Percentiles rank a stretch among this genome's conserved stretches.
phyloP scores from a whole-genome alignment of 2,797 vertebrate genomes.

The Myotis findleyi region DNA sequence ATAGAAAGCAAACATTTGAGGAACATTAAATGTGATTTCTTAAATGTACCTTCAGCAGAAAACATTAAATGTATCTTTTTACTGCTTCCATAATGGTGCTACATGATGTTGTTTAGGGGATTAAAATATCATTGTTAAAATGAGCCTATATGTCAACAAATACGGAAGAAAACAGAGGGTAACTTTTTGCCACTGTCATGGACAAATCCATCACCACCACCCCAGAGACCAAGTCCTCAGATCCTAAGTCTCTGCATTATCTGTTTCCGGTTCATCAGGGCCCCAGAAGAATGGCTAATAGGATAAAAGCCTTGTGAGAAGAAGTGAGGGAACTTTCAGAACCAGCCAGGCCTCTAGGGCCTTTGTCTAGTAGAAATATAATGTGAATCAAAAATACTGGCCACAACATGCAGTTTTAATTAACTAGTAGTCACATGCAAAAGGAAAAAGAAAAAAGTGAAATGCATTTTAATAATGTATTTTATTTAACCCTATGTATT shows the following conservation, averaged over 20 bases:
- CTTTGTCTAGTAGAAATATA: background rate
- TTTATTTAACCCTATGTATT: background rate
- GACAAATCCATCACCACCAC: background rate
- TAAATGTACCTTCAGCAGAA: background rate
- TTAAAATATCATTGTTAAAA: background rate
- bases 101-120: background rate
- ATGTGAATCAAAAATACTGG: background rate
- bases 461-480: background rate
- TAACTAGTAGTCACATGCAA: background rate
- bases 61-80: background rate
- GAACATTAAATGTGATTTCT: background rate
- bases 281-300: accelerated
- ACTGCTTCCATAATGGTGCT: background rate
- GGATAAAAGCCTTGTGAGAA: background rate
- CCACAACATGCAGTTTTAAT: background rate
- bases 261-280: background rate
- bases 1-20: background rate
- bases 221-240: background rate
- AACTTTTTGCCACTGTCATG: background rate
- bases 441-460: background rate
- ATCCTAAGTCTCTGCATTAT: too few relatives aligned
- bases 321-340: background rate
- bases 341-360: background rate
- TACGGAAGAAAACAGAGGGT: background rate
- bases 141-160: background rate